phyloP scores from a whole-genome alignment of 2,888 invertebrate species.

The Nudaria mundana region DNA sequence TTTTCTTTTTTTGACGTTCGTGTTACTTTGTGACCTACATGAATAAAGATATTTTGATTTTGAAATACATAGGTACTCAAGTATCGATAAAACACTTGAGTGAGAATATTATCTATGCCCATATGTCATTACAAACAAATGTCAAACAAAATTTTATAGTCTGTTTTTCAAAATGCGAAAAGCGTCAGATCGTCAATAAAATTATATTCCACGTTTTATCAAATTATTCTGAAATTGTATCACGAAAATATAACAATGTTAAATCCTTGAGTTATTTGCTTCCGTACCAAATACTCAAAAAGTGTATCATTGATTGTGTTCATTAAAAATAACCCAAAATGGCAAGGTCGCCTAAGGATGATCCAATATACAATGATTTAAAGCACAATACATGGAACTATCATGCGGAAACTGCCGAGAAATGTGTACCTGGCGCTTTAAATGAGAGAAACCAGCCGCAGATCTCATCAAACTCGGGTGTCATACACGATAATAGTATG shows the following conservation, averaged over 20 bases:
- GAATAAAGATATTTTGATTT: no score
- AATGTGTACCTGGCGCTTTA: slow-evolving; percentile 56
- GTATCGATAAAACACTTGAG: slow-evolving; percentile 1
- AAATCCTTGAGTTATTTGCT: slow-evolving; percentile 56
- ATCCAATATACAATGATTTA: slow-evolving; percentile 70
- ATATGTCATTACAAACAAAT: no score
- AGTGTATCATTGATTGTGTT: slow-evolving; percentile 44
- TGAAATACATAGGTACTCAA: no score
- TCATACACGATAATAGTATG: slow-evolving; percentile 60
- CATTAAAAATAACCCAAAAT: slow-evolving; percentile 63
- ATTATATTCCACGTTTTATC: slow-evolving; percentile 59
- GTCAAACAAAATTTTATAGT: slow-evolving; percentile 26
- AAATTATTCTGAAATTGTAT: slow-evolving; percentile 41
- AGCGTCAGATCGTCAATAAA: slow-evolving; percentile 67
- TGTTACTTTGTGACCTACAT: no score
- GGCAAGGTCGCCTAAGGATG: slow-evolving; percentile 79
- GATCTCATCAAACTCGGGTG: slow-evolving; percentile 46
- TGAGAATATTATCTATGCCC: slow-evolving; percentile 15
- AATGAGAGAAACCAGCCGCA: slow-evolving; percentile 59
- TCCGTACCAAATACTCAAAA: slow-evolving; percentile 30
- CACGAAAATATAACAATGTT: slow-evolving; percentile 52
- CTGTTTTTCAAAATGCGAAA: slow-evolving; percentile 36
- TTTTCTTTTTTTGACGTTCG: no score
- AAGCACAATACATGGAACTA: slow-evolving; percentile 74
- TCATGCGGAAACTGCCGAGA: slow-evolving; percentile 62